phyloP scores from a whole-genome alignment of 2,113 vertebrate species.

The Myrmophylax atrothorax region DNA sequence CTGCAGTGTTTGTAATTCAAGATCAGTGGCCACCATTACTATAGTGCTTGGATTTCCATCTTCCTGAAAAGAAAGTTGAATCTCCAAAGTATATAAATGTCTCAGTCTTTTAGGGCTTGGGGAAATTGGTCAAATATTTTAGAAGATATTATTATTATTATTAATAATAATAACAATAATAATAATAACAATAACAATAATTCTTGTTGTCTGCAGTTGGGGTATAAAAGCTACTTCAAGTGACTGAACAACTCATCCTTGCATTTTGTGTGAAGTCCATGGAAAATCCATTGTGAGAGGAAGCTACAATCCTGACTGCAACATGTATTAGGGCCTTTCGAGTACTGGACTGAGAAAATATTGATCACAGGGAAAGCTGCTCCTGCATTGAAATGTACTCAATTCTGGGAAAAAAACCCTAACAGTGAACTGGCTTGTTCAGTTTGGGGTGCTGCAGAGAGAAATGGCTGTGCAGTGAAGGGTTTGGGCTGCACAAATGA shows the following conservation, averaged over 20 bases:
- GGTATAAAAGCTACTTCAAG: not conserved
- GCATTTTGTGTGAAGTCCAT: not conserved
- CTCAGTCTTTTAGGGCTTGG: not conserved
- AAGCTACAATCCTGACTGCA: not conserved
- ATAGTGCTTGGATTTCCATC: not conserved
- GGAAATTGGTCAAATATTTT: not conserved
- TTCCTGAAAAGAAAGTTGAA: not conserved
- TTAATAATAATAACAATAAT: no score
- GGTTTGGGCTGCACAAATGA: not conserved
- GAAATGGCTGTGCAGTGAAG: not conserved
- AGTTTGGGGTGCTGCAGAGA: not conserved
- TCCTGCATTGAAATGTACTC: not conserved
- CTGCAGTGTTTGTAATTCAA: not conserved
- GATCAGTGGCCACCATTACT: not conserved
- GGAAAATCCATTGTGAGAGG: not conserved
- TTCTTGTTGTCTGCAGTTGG: fast-evolving
- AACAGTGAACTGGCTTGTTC: not conserved
- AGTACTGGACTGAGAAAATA: not conserved
- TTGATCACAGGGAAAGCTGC: not conserved
- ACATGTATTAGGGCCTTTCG: not conserved
- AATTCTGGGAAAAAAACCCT: fast-evolving
- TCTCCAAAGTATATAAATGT: not conserved
- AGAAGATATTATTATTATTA: not conserved
- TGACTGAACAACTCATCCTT: not conserved
- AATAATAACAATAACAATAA: not conserved